A percentile compares a stretch with the other conserved stretches of the same genome.
Evolutionary conservation across 2,888 invertebrate species (phyloP).

Genomic region (Sphinx pinastri): DNA sequence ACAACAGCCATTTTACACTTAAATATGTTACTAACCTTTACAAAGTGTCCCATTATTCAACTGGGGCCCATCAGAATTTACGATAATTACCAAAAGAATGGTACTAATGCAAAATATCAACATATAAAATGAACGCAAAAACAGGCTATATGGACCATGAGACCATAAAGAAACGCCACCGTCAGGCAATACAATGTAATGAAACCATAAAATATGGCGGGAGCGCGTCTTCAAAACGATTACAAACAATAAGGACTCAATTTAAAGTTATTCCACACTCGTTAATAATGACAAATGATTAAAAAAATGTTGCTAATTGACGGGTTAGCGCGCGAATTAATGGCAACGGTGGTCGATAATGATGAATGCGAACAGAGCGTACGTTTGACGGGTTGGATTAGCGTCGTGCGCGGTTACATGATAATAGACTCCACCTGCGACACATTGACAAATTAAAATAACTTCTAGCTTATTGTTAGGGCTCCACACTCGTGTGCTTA

Average conservation of each 20-base stretch:
- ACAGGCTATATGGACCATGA: slow-evolving; percentile 40
- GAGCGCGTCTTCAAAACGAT: slow-evolving; percentile 46
- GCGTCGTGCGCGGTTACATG: slow-evolving; percentile 48
- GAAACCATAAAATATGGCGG: slow-evolving; percentile 34
- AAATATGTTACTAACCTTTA: slow-evolving; percentile 48
- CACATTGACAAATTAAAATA: slow-evolving; percentile 35
- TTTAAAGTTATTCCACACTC: slow-evolving; percentile 46
- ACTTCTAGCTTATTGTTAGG: slow-evolving; percentile 29
- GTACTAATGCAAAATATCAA: slow-evolving; percentile 43
- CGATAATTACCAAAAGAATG: slow-evolving; percentile 51
- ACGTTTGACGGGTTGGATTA: slow-evolving; percentile 61
- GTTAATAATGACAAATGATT: slow-evolving; percentile 74
- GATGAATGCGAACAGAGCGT: slow-evolving; percentile 59
- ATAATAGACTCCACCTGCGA: slow-evolving; percentile 58
- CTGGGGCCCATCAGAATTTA: slow-evolving; percentile 42
- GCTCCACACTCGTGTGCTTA: slow-evolving; percentile 47
- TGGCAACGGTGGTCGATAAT: slow-evolving; percentile 65
- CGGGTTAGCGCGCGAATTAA: slow-evolving; percentile 68
- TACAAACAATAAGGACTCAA: slow-evolving; percentile 51
- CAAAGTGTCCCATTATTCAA: slow-evolving; percentile 45
- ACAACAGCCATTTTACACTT: slow-evolving; percentile 25
- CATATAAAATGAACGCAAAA: slow-evolving; percentile 39
- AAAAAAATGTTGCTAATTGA: slow-evolving; percentile 69
- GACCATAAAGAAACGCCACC: slow-evolving; percentile 42
- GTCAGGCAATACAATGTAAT: slow-evolving; percentile 27